phyloP scores from a whole-genome alignment of 35 echinoderm and acorn worm species.

The Diadema setosum region DNA sequence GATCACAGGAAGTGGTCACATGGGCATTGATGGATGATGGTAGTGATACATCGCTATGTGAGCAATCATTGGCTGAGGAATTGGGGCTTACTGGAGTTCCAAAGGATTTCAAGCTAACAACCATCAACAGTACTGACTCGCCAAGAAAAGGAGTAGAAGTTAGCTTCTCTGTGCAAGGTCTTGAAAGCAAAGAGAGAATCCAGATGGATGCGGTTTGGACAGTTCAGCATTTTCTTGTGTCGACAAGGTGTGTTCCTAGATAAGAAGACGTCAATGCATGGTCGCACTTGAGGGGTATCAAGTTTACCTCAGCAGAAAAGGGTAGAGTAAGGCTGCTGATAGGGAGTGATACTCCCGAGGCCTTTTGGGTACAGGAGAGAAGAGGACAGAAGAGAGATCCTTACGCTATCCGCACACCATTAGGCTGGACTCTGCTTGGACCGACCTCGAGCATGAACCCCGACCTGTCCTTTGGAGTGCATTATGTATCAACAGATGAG shows the following conservation, averaged over 20 bases:
- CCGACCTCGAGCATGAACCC: not conserved
- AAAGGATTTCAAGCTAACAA: not conserved
- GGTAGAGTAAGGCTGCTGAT: conserved; percentile 18
- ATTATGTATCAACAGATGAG: not conserved
- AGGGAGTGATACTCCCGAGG: conserved; percentile 43
- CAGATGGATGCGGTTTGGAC: conserved; percentile 34
- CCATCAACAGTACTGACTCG: not conserved
- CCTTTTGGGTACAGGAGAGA: conserved; percentile 60
- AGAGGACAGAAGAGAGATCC: conserved; percentile 7
- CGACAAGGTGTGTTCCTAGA: not conserved
- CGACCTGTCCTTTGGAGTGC: not conserved
- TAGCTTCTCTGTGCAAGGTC: not conserved
- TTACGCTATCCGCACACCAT: conserved; percentile 8
- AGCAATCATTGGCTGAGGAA: not conserved
- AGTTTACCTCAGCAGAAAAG: not conserved
- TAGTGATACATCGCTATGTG: conserved; percentile 7
- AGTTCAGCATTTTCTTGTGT: conserved; percentile 1
- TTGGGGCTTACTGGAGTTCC: not conserved
- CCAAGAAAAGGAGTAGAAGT: not conserved
- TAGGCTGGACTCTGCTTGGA: conserved; percentile 26
- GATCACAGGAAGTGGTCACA: not conserved
- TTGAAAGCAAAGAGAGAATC: not conserved
- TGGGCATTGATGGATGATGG: conserved; percentile 44
- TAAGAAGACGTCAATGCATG: not conserved
- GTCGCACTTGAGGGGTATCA: conserved; percentile 29